A percentile compares a stretch with the other conserved stretches of the same genome.
phyloP scores from a whole-genome alignment of 2,888 invertebrate genomes.

The Torymus aiolomorphi region DNA sequence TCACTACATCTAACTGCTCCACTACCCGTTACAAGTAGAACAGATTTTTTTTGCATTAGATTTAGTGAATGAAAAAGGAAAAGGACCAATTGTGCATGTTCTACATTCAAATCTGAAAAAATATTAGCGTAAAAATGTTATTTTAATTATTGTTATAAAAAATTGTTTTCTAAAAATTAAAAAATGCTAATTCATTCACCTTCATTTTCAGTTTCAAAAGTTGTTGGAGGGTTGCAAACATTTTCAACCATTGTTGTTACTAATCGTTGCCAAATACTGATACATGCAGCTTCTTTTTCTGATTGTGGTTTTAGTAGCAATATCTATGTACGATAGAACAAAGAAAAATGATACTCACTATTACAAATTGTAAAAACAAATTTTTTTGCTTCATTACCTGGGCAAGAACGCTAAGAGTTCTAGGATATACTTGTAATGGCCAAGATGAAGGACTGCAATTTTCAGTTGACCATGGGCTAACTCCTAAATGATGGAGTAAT shows the following conservation, averaged over 20 bases:
- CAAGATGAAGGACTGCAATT: slow-evolving; percentile 79
- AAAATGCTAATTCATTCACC: slow-evolving; percentile 74
- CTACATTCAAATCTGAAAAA: slow-evolving; percentile 91
- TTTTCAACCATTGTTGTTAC: slow-evolving; percentile 92
- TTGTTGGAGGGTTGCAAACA: slow-evolving; percentile 82
- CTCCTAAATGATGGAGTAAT: slow-evolving; percentile 84
- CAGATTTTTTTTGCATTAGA: slow-evolving; percentile 97
- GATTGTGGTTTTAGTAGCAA: slow-evolving; percentile 87
- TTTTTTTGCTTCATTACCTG: slow-evolving; percentile 77
- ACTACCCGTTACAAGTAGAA: slow-evolving; percentile 88
- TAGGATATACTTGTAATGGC: slow-evolving; percentile 87
- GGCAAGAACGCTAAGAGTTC: slow-evolving; percentile 88
- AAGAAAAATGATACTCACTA: slow-evolving; percentile 16
- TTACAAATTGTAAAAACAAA: slow-evolving; percentile 19
- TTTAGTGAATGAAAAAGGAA: slow-evolving; percentile 96
- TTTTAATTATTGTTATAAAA: slow-evolving; percentile 33
- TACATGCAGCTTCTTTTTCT: slow-evolving; percentile 92
- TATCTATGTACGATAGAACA: slow-evolving; percentile 77
- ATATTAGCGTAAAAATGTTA: background rate
- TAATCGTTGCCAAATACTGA: slow-evolving; percentile 93
- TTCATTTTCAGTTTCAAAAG: slow-evolving; percentile 84
- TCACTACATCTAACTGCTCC: slow-evolving; percentile 84
- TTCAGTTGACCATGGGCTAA: slow-evolving; percentile 84
- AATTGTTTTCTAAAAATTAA: slow-evolving; percentile 14
- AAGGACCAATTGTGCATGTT: slow-evolving; percentile 94